Evolutionary conservation across 2,888 invertebrate genomes (phyloP), one percentile per base, ranked within the genome.

Genomic region (Parnassius smintheus): DNA sequence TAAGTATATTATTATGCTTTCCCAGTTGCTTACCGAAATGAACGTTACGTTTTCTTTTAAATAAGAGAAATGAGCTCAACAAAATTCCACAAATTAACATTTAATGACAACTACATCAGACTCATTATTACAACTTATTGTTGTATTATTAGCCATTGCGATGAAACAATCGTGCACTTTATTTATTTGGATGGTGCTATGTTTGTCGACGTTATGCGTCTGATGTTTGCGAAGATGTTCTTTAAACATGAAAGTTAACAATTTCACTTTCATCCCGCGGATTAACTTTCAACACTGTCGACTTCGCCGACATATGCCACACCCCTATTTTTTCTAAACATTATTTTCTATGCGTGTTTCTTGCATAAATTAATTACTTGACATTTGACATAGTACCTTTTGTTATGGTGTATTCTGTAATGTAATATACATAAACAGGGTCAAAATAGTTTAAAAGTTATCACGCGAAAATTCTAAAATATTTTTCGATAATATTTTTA

Each of bases 231-330:
- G 75, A 78, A 78, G 80, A 81, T 81, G 77, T 73, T 77, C 76
- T 75, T 75, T 74, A 71, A 75, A 73, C 71, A 75, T 68, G 69
- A 77, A 75, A 78, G 78, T 81, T 66, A 72, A 70, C 70, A 76
- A 72, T 87, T 88, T 89, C 87, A 90, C 91, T 91, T 91, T 89
- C 87, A 73, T 83, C 78, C 65, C 69, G 75, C 73, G 76, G 66
- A 74, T 77, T 74, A 80, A 83, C 87, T 88, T 86, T 88, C 85
- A 75, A 84, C 76, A 73, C 72, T 65, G 75, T 73, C 74, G 48
- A 13, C 48, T 48, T 48, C 74, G 73, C 75, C 72, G 74, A 70
- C 72, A 70, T 72, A 72, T 70, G 74, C 75, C 78, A 78, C 78
- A 73, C 76, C 77, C 74, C 68, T 62, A 49, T 80, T 69, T 81